Percentiles rank a stretch among this genome's conserved stretches.
Conservation (phyloP, 1,140 invertebrate species). For the Drosophila paulistorum region DNA sequence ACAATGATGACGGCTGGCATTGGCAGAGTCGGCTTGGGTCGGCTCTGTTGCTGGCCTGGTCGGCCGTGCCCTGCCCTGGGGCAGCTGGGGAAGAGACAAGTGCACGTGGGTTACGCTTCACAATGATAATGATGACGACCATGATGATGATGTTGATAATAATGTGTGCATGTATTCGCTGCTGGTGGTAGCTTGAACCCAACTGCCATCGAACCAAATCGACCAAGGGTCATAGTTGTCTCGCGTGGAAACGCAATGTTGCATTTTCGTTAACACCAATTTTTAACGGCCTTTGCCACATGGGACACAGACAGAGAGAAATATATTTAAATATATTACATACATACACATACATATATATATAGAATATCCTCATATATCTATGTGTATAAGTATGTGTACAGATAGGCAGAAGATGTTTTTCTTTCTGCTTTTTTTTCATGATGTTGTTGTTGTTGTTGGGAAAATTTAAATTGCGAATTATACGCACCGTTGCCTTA, state of each 20-base stretch:
- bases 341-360: not conserved
- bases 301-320: not conserved
- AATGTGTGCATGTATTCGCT: not conserved
- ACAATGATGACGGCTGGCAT: conserved; percentile 37
- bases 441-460: not conserved
- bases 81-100: conserved; percentile 29
- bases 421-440: not conserved
- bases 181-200: conserved; percentile 4
- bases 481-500: conserved; percentile 49
- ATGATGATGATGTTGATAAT: not conserved
- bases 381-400: no score
- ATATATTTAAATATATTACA: not conserved
- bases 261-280: conserved; percentile 10
- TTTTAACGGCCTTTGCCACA: conserved; percentile 1
- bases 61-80: conserved; percentile 12
- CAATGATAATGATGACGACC: conserved; percentile 7
- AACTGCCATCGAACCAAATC: conserved; percentile 13
- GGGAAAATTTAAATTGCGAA: conserved; percentile 54
- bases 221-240: conserved; percentile 10
- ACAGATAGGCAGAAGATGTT: not conserved
- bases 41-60: not conserved
- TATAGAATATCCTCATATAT: not conserved
- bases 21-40: not conserved
- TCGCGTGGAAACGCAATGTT: conserved; percentile 10
- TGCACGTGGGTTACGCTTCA: conserved; percentile 44